Percentiles rank a stretch among this genome's conserved stretches.
Evolutionary conservation across 1,140 invertebrate genomes (phyloP).

Genomic region (Atta texana): DNA sequence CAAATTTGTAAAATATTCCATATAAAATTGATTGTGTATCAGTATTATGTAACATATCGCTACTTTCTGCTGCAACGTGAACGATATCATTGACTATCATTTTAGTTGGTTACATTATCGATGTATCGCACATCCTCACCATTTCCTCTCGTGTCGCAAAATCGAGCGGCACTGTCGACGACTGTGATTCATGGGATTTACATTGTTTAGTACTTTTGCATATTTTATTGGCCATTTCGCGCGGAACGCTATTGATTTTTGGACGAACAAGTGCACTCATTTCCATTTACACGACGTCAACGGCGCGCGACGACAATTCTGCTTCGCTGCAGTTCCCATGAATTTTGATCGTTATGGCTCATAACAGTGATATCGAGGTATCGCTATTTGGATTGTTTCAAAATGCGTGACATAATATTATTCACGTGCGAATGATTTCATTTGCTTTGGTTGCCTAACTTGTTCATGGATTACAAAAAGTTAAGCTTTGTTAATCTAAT

Average conservation of each 20-base stretch:
- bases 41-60: slow-evolving; percentile 11
- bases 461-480: slow-evolving; percentile 35
- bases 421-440: slow-evolving; percentile 53
- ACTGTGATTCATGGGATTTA: slow-evolving; percentile 65
- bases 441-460: slow-evolving; percentile 44
- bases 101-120: slow-evolving; percentile 58
- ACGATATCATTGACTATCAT: slow-evolving; percentile 55
- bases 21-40: slow-evolving; percentile 2
- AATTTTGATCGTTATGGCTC: slow-evolving; percentile 64
- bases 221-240: slow-evolving; percentile 65
- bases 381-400: slow-evolving; percentile 61
- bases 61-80: neutral
- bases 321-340: slow-evolving; percentile 57
- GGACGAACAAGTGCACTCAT: slow-evolving; percentile 64
- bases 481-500: slow-evolving; percentile 28
- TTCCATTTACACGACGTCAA: slow-evolving; percentile 65
- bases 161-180: slow-evolving; percentile 57
- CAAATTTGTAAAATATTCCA: slow-evolving; percentile 16
- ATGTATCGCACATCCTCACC: slow-evolving; percentile 57
- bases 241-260: slow-evolving; percentile 63
- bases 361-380: slow-evolving; percentile 60
- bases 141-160: slow-evolving; percentile 59
- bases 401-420: slow-evolving; percentile 62
- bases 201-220: slow-evolving; percentile 65
- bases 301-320: slow-evolving; percentile 60